Base-by-base conservation (phyloP, 2,113 vertebrate genomes). In the Tupaia chinensis region DNA sequence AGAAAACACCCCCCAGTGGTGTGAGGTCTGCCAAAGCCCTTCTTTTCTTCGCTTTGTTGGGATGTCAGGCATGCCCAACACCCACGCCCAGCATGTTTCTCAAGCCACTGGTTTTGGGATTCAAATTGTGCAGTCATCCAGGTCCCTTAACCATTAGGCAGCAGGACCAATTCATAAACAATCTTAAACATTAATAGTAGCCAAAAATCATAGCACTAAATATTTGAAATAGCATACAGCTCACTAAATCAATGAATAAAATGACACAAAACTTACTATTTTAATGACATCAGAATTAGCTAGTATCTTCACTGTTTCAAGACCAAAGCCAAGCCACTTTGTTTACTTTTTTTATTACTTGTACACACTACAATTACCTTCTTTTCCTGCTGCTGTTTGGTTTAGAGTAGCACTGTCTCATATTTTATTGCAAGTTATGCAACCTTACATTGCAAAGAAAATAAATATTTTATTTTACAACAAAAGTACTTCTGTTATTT, bases 381-480 rank as follows among this genome's bases (percentile, higher is more conserved):
- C 44, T 95, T 90, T 73, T 34, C 72, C 19, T 68, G 16, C n/a
- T 68, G 93, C 77, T 94, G 56, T 69, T 77, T 87, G 72, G 23
- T 88, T 76, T 89, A 96, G n/a, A 89, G 20, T 80, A 94, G 44
- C 22, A 77, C 9, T 82, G 32, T 60, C 54, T 92, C 86, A 94
- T 11, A 78, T 34, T 65, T 77, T 68, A 87, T 17, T 90, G 20
- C 13, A 87, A 77, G n/a, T n/a, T 78, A 93, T 17, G 0, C 23
- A 76, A 91, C 5, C n/a, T 91, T 69, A 79, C 53, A 87, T 80
- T 87, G 89, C 78, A 86, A 94, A 83, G 65, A 89, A 93, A 92
- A 87, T 63, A 80, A 87, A 73, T 77, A 54, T 20, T 84, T 27
- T 10, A 29, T 15, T 89, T 83, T 60, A 85, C 1, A 90, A 60